Evolutionary conservation across 2,888 invertebrate genomes (phyloP), one percentile per base, ranked within the genome.

Genomic region (Tetheella fluctuosa): DNA sequence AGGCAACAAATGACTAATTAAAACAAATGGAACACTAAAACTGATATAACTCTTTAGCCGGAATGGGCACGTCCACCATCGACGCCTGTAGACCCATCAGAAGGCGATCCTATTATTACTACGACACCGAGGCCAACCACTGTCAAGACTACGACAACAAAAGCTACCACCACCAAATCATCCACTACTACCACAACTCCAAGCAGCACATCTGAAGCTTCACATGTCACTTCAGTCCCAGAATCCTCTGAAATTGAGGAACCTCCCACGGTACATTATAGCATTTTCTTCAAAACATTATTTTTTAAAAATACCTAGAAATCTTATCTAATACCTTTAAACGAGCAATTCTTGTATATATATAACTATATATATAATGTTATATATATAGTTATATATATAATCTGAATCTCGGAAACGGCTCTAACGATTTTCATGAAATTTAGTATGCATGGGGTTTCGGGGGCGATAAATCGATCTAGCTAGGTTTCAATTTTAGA

Each of bases 41-140:
- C 39, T 39, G n/a, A 5, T n/a, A 39, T 67, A 64, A 75, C 76
- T 76, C 78, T 87, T 52, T 77, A 96, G 96, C 97, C 97, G 72
- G 96, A 97, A 80, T 97, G 97, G 97, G 96, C 96, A 54, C 94
- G 95, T 64, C 97, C 97, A 17, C 96, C 96, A 62, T 95, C 96
- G 64, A 97, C 97, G 4, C 91, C 95, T 20, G 76, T 90, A 12
- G 94, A 94, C 76, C 91, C 94, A 23, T 86, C 93, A 28, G 94
- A 94, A 76, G 86, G 94, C 42, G 86, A 86, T 5, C 86, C 91
- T 2, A 73, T 85, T 60, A 71, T 77, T n/a, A 73, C 76, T 58
- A 74, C 82, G 20, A 78, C 82, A 0, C 79, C 77, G 20, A 64
- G 61, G 58, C 66, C 74, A 15, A 65, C 76, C 25, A 80, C 82